Evolutionary conservation across 2,888 invertebrate species (phyloP).

Genomic region (Nemoura dubitans): DNA sequence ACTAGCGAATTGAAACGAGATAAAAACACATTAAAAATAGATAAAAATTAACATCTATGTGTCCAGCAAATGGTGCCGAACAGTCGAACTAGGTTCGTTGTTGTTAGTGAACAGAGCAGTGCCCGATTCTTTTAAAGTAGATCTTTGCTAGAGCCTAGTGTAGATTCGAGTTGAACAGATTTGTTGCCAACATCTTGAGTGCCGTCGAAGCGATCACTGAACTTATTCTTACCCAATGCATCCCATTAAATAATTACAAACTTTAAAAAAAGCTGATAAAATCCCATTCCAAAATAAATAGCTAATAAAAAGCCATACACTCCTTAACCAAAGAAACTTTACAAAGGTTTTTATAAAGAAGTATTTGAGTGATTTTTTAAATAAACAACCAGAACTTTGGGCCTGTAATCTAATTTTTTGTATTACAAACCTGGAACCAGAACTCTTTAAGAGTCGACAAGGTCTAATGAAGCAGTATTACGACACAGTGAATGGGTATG

Average conservation of each 20-base stretch:
- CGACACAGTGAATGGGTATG: neutral
- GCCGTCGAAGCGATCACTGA: neutral
- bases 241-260: neutral
- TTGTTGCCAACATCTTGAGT: neutral
- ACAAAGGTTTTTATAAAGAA: too few relatives aligned
- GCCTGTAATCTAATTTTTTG: neutral
- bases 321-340: neutral
- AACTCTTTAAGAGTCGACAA: neutral
- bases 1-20: neutral
- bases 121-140: neutral
- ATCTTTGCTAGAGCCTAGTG: neutral
- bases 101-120: neutral
- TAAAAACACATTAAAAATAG: conserved; percentile 12
- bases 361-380: too few relatives aligned
- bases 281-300: neutral
- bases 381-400: neutral
- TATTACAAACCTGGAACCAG: neutral
- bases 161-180: neutral
- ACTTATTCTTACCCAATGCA: neutral
- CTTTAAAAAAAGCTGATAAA: neutral
- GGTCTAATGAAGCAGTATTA: neutral
- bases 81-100: neutral
- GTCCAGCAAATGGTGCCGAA: neutral
- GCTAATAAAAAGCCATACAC: neutral
- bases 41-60: neutral